Base-by-base conservation (phyloP, 2,797 vertebrate species). In the Catamblyrhynchus diadema region DNA sequence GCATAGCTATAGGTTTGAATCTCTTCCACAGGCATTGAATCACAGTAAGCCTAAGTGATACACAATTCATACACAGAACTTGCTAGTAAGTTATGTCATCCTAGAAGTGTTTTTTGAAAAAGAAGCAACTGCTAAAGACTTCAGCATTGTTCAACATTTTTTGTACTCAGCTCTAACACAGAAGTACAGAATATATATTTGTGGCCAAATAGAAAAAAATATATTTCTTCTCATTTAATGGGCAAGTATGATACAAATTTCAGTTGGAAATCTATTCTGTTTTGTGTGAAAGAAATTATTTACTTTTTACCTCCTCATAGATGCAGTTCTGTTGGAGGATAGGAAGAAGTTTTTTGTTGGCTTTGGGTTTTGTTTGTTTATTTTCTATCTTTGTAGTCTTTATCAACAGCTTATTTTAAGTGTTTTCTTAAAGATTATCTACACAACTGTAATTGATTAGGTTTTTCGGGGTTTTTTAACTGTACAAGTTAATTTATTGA, bases 321-420 rank as follows among this genome's bases (percentile, higher is more conserved):
- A 62, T 11, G 3, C 8, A 51, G 7, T 80, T 92, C 23, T 71
- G 10, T 28, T 62, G 12, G 12, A 6, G 5, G 10, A 1, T 57
- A 48, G 18, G 15, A 62, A 21, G 21, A 24, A 2, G 0, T 0
- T 10, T 62, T 48, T 37, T 19, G 18, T 32, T 48, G 3, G 7
- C 44, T 65, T 60, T 19, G 6, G 4, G 10, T 5, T 39, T 61
- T 39, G 2, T 47, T 59, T 73, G 1, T 30, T 57, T 45, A 19
- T 41, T 71, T 64, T 44, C 6, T 64, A n/a, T 70, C 6, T 79
- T 78, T 24, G 4, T 56, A 24, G 18, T 42, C 35, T 71, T 24
- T 61, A 42, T 77, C 16, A 51, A 42, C 5, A 23, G 3, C 20
- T 87, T 89, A 19, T 50, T 87, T 85, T 53, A 60, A 56, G 47